phyloP scores from a whole-genome alignment of 1,140 invertebrate species.

The Danaus plexippus region DNA sequence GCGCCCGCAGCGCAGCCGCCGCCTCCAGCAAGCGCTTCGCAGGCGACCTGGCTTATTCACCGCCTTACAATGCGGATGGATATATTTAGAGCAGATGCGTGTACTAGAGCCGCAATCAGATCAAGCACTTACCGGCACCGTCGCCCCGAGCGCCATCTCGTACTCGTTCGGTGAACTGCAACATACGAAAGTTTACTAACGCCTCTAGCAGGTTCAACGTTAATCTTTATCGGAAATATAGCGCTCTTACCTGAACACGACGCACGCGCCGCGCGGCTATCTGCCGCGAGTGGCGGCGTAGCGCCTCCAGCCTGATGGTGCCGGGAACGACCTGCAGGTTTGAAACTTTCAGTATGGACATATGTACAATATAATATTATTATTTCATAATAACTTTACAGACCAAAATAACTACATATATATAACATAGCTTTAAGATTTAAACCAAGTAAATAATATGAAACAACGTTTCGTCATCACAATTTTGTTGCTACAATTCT shows the following conservation, averaged over 20 bases:
- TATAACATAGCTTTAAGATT: too few relatives aligned
- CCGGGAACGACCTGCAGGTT: conserved; percentile 12
- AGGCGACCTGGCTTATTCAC: conserved; percentile 15
- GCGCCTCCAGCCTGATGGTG: conserved; percentile 75
- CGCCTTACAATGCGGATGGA: conserved; percentile 24
- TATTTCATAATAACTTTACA: too few relatives aligned
- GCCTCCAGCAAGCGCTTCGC: conserved; percentile 10
- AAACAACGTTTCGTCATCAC: too few relatives aligned
- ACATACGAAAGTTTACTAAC: conserved; percentile 20
- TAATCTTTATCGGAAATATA: too few relatives aligned
- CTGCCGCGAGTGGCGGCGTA: conserved; percentile 78
- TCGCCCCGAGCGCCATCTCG: conserved; percentile 49
- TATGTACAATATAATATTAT: too few relatives aligned
- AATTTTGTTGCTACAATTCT: too few relatives aligned
- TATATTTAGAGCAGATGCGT: conserved; percentile 32
- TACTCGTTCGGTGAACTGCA: conserved; percentile 55
- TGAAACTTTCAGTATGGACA: background rate
- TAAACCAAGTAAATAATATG: too few relatives aligned
- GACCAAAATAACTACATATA: too few relatives aligned
- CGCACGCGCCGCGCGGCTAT: conserved; percentile 79
- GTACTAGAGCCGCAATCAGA: conserved; percentile 10
- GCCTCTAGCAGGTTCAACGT: too few relatives aligned
- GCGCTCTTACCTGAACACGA: conserved; percentile 75
- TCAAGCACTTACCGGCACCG: conserved; percentile 42
- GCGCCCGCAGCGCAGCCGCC: conserved; percentile 27